A percentile compares a stretch with the other conserved stretches of the same genome.
Evolutionary conservation across 2,888 invertebrate genomes (phyloP).

Genomic region (Hesperia comma): DNA sequence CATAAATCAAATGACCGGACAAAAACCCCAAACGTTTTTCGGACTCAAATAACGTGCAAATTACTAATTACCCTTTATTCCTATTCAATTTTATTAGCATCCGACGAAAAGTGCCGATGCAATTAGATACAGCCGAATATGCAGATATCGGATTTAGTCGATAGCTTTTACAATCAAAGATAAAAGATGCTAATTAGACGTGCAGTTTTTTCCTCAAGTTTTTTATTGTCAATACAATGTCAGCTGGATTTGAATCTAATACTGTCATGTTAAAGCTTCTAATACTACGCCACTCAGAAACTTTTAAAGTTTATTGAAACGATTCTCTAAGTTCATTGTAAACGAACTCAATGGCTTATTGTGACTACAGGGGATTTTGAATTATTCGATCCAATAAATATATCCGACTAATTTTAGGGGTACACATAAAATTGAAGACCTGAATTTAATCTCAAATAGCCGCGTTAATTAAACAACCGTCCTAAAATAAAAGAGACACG

Average conservation of each 20-base stretch:
- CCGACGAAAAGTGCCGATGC: constrained; percentile 53
- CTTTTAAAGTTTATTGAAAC: constrained; percentile 19
- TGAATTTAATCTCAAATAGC: constrained; percentile 44
- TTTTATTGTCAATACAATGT: constrained; percentile 21
- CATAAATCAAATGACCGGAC: constrained; percentile 53
- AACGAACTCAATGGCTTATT: constrained; percentile 14
- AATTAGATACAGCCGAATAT: constrained; percentile 65
- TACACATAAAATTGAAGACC: constrained; percentile 41
- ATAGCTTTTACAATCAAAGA: constrained; percentile 54
- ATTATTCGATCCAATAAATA: constrained; percentile 37
- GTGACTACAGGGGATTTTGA: constrained; percentile 32
- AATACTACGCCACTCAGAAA: constrained; percentile 6
- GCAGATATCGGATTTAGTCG: constrained; percentile 52
- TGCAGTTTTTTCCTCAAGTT: constrained; percentile 49
- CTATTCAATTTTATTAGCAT: constrained; percentile 55
- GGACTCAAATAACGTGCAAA: constrained; percentile 51
- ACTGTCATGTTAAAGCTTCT: constrained; percentile 21
- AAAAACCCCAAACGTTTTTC: constrained; percentile 48
- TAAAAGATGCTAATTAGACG: constrained; percentile 62
- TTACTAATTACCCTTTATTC: constrained; percentile 61
- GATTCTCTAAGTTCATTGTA: constrained; percentile 1
- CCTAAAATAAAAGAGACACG: constrained; percentile 17
- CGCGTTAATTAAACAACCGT: constrained; percentile 44
- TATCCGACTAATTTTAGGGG: constrained; percentile 37
- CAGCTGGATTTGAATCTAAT: constrained; percentile 25